Base-by-base conservation (phyloP, 2,888 invertebrate species). In the Plebejus anna region DNA sequence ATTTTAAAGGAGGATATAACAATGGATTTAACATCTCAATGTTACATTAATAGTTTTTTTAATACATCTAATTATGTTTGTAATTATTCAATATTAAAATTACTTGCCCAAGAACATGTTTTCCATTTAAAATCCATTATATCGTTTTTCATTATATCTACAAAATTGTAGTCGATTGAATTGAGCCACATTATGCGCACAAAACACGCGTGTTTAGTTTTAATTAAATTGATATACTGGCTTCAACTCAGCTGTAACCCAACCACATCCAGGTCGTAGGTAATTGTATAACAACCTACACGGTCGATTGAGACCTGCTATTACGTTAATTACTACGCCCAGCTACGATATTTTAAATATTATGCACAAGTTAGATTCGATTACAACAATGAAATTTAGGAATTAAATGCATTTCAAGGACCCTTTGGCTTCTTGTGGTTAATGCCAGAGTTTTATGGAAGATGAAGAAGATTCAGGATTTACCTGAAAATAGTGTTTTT, bases 281-380 rank as follows among this genome's bases (percentile, higher is more conserved):
- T 78, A 79, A 81, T 81, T 80, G 80, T 80, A 81, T 81, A 81
- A 81, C 78, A 71, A 77, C 77, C 78, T 79, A 75, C 77, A 80
- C 78, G 80, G 75, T 81, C 81, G 78, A 80, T 78, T 78, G 78
- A 78, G 79, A 80, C 78, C 77, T 73, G 57, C 76, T 75, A 51
- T 80, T 81, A 78, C 78, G 76, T 80, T 79, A 78, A 75, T 57
- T 78, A 75, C 22, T 73, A 55, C 73, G 32, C 51, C 73, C 51
- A 51, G 32, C 66, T 66, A 73, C 16, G 72, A 72, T 73, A 32
- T 51, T 28, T 73, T 6, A 7, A 73, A 55, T 32, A 51, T 73
- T 66, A 51, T 36, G 75, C 51, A 70, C 51, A 47, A 61, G 38
- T 16, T 16, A 55, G 16, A 28, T 59, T 75, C 42, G 59, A 16